Evolutionary conservation across 2,113 vertebrate genomes (phyloP), one percentile per base, ranked within the genome.

Genomic region (Morone saxatilis): DNA sequence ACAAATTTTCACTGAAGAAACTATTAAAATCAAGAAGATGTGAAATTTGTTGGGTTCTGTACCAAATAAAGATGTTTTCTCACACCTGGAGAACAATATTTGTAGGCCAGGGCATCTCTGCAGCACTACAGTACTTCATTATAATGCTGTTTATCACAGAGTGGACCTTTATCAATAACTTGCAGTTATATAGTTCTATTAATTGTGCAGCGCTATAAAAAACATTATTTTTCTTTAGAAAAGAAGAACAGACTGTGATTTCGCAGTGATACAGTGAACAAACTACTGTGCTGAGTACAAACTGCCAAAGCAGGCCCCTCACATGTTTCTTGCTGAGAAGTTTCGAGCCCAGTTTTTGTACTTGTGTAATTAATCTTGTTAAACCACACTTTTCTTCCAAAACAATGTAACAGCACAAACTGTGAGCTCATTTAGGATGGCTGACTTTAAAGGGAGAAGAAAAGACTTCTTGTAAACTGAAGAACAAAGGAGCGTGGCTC

Each of bases 401-500:
- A 94, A 86, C 80, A 90, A 85, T 69, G 25, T 53, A 86, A 71
- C 12, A 69, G 76, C 48, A 81, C 56, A 68, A 73, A 61, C 53
- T 78, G 72, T 71, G 73, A 82, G 80, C 86, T 93, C 72, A 84
- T 89, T 86, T 85, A 57, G 48, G 53, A 61, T 20, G 38, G 56
- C 43, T 36, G 63, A 76, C 57, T 69, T 78, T 54, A 54, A 88
- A 77, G 38, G 11, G 60, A 74, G 50, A 87, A 69, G 63, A 84
- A 82, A 92, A 84, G 68, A 56, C 31, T 66, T 48, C 45, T 81
- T 53, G 20, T 93, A 91, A 93, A 92, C 70, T 22, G 41, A 63
- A 76, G 47, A 85, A 87, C 56, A 93, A 92, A 91, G 74, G 57
- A 40, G 7, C 36, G 47, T 1, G 22, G 41, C 51, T 71, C 78